Conservation (phyloP, 2,797 vertebrate species). For the Bradypodion pumilum region DNA sequence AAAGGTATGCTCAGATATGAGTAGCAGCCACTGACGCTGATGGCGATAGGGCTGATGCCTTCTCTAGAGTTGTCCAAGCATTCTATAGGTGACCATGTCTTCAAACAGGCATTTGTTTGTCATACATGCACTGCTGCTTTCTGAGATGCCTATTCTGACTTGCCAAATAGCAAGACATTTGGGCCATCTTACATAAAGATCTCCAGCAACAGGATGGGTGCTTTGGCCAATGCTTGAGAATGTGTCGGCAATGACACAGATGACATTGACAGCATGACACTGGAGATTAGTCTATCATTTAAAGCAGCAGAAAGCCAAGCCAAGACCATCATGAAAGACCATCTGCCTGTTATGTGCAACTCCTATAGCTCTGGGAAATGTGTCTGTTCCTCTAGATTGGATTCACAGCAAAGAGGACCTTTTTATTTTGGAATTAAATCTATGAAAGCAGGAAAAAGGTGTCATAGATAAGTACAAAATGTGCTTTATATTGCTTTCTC, state of each 20-base stretch:
- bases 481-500: not conserved
- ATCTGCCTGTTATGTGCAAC: not conserved
- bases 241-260: not conserved
- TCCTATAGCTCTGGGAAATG: not conserved
- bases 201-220: not conserved
- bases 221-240: not conserved
- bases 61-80: not conserved
- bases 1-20: no score
- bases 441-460: not conserved
- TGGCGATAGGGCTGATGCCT: no score
- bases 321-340: conserved; percentile 18
- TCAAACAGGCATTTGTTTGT: not conserved
- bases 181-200: not conserved
- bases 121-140: not conserved
- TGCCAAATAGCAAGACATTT: conserved; percentile 9
- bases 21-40: no score
- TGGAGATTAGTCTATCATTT: conserved; percentile 39
- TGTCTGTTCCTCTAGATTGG: not conserved
- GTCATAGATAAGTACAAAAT: not conserved
- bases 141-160: not conserved
- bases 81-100: not conserved
- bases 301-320: conserved; percentile 37
- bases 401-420: not conserved
- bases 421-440: not conserved
- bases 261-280: conserved; percentile 60